Evolutionary conservation across 2,113 vertebrate species (phyloP).

Genomic region (Coturnix japonica): DNA sequence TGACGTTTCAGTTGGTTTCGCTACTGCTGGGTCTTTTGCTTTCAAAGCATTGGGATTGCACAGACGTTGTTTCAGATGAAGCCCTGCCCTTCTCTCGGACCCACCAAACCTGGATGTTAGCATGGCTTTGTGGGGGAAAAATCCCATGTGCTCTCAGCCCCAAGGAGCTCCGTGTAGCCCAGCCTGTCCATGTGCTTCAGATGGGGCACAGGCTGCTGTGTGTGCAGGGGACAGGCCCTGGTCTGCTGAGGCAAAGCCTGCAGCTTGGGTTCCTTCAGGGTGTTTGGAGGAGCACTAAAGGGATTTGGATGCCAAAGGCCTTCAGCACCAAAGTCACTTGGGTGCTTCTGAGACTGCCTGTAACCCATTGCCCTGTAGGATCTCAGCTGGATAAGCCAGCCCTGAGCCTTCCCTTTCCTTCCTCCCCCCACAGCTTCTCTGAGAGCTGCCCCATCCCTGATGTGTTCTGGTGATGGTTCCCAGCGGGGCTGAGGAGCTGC

Average conservation of each 20-base stretch:
- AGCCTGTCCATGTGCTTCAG: not conserved
- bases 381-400: not conserved
- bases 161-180: not conserved
- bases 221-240: not conserved
- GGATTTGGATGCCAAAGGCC: not conserved
- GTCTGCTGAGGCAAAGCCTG: not conserved
- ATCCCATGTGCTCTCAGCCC: not conserved
- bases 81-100: not conserved
- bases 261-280: not conserved
- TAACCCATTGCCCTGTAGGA: not conserved
- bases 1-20: not conserved
- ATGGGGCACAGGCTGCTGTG: not conserved
- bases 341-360: not conserved
- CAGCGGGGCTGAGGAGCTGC: not conserved
- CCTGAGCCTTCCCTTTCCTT: not conserved
- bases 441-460: not conserved
- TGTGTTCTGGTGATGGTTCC: not conserved
- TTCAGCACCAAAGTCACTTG: not conserved
- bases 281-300: not conserved
- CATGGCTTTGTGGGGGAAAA: not conserved
- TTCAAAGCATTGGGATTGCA: slow-evolving; percentile 3
- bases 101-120: not conserved
- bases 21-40: not conserved
- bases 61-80: not conserved
- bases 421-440: not conserved